These are phyloP conservation scores for Pteronotus mesoamericanus DNA, from an alignment of 2,797 vertebrate genomes.

Conservation along the genomic window DNA sequence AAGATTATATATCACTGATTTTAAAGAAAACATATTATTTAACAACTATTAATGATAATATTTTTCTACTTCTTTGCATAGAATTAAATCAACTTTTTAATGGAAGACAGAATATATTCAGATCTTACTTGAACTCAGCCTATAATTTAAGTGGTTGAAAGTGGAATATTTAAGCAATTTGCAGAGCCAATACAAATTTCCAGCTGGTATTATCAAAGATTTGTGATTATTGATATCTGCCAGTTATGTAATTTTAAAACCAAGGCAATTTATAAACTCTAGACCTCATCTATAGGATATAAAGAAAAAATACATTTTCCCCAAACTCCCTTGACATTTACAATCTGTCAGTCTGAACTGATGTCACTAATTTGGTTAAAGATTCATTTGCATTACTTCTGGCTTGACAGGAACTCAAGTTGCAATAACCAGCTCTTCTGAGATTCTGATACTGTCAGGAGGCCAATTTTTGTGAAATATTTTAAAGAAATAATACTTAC, in stretches of 20 bases:
- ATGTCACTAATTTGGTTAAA: conserved; percentile 22
- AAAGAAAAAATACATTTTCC: neutral
- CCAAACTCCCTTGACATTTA: neutral
- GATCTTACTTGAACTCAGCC: neutral
- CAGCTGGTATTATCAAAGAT: neutral
- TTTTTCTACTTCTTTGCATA: neutral
- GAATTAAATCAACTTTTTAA: neutral
- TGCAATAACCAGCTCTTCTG: neutral
- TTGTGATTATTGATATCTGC: neutral
- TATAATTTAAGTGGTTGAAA: neutral
- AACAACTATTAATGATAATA: neutral
- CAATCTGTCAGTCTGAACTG: neutral
- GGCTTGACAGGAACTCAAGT: neutral
- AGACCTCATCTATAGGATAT: neutral
- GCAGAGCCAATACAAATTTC: neutral
- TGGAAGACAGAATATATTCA: neutral
- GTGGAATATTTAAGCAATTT: neutral
- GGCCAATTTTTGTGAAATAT: neutral
- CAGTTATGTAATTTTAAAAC: neutral
- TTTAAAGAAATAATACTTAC: neutral
- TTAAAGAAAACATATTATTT: neutral
- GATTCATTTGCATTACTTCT: neutral
- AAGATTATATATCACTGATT: neutral
- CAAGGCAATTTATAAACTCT: neutral
- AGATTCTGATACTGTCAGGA: neutral